phyloP scores from a whole-genome alignment of 1,140 invertebrate genomes.

The Ceratitis capitata region DNA sequence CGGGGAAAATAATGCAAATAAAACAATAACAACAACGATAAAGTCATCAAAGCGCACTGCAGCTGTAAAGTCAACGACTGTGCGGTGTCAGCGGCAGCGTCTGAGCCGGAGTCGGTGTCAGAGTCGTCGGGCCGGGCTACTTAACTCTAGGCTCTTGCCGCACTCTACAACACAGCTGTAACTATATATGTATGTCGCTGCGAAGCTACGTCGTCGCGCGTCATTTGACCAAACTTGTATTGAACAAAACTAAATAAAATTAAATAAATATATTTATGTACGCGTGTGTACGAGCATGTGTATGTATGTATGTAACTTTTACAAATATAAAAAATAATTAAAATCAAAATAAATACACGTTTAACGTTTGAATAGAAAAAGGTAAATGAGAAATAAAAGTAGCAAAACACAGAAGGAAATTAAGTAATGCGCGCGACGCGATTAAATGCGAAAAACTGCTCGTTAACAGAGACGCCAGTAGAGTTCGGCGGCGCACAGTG shows the following conservation, averaged over 20 bases:
- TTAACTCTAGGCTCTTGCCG: background rate
- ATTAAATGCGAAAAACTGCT: conserved; percentile 22
- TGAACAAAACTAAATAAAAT: too few relatives aligned
- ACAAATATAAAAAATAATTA: conserved; percentile 14
- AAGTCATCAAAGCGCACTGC: background rate
- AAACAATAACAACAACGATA: background rate
- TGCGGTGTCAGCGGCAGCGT: background rate
- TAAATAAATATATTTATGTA: background rate
- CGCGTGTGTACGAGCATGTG: background rate
- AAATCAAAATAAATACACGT: conserved; percentile 28
- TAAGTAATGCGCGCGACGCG: background rate
- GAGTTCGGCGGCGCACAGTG: too few relatives aligned
- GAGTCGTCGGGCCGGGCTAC: too few relatives aligned
- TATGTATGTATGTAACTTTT: too few relatives aligned
- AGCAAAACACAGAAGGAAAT: background rate
- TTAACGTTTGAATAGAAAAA: background rate
- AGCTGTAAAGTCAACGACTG: conserved; percentile 15
- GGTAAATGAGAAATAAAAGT: conserved; percentile 5
- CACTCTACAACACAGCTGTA: background rate
- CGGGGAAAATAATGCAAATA: conserved; percentile 17
- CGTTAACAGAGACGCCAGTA: background rate
- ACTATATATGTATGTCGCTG: too few relatives aligned
- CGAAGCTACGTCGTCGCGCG: background rate
- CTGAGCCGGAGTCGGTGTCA: background rate
- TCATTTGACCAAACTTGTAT: conserved; percentile 12